A percentile compares a stretch with the other conserved stretches of the same genome.
phyloP scores from a whole-genome alignment of 2,888 invertebrate genomes.

The Scrobipalpa atriplicella region DNA sequence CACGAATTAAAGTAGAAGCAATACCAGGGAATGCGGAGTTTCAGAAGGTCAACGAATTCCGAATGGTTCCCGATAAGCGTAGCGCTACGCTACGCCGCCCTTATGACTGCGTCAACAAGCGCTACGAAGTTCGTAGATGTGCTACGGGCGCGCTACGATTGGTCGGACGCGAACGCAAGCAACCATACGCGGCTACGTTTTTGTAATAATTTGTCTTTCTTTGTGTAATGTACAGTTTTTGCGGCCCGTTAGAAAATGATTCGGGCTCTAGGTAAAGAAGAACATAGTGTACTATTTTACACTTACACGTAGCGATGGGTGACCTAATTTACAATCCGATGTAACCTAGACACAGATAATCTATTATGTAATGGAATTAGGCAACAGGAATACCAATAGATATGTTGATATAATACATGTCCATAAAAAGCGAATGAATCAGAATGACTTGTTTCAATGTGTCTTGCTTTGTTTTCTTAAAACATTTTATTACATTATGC shows the following conservation, averaged over 20 bases:
- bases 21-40: constrained; percentile 52
- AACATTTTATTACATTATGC: too few species aligned
- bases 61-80: constrained; percentile 55
- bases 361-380: constrained; percentile 24
- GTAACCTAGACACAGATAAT: constrained; percentile 14
- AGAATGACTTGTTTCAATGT: too few species aligned
- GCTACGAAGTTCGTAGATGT: constrained; percentile 74
- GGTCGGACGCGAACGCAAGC: constrained; percentile 45
- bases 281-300: constrained; percentile 13
- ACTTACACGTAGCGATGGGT: constrained; percentile 7
- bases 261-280: constrained; percentile 15
- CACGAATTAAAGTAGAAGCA: constrained; percentile 15
- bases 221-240: constrained; percentile 40
- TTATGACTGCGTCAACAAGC: constrained; percentile 65
- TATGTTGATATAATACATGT: neutral
- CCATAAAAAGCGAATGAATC: too few species aligned
- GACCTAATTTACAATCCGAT: constrained; percentile 1
- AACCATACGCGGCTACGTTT: constrained; percentile 39
- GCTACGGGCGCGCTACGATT: constrained; percentile 66
- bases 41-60: constrained; percentile 62
- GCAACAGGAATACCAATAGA: constrained; percentile 5
- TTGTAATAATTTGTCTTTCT: constrained; percentile 52
- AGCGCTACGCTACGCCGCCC: constrained; percentile 70
- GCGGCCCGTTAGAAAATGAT: constrained; percentile 7
- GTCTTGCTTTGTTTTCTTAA: too few species aligned